A percentile compares a stretch with the other conserved stretches of the same genome.
Conservation (phyloP, 2,888 invertebrate species). For the Beris morrisii region DNA sequence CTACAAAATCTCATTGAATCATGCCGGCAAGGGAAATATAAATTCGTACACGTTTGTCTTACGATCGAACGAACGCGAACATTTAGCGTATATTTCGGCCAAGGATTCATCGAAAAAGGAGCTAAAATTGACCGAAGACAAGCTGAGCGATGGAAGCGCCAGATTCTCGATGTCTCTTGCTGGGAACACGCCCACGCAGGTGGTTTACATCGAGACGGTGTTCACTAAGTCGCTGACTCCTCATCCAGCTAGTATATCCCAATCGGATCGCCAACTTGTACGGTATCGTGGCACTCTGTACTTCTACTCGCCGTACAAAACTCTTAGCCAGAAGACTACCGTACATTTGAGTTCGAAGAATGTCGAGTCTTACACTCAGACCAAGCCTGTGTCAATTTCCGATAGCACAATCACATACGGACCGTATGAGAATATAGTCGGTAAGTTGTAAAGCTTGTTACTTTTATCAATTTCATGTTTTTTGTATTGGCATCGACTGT, state of each 20-base stretch:
- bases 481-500: no score
- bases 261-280: conserved; percentile 92
- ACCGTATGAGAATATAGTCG: conserved; percentile 74
- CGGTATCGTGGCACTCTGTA: conserved; percentile 83
- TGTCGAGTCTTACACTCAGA: conserved; percentile 79
- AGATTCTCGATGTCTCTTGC: conserved; percentile 63
- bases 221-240: conserved; percentile 77
- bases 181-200: conserved; percentile 45
- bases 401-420: conserved; percentile 88
- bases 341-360: conserved; percentile 76
- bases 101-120: conserved; percentile 66
- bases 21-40: conserved; percentile 72
- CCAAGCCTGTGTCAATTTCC: conserved; percentile 76
- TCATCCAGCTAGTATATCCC: conserved; percentile 85
- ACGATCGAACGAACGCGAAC: conserved; percentile 60
- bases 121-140: conserved; percentile 59
- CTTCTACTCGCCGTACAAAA: conserved; percentile 80
- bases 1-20: conserved; percentile 79
- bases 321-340: conserved; percentile 78
- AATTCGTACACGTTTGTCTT: conserved; percentile 71
- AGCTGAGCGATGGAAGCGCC: conserved; percentile 51
- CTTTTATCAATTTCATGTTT: no score
- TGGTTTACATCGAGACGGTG: conserved; percentile 66
- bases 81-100: conserved; percentile 75
- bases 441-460: conserved; percentile 48